Base-by-base conservation (phyloP, 2,113 vertebrate species). In the Gallinago paraguaiae region DNA sequence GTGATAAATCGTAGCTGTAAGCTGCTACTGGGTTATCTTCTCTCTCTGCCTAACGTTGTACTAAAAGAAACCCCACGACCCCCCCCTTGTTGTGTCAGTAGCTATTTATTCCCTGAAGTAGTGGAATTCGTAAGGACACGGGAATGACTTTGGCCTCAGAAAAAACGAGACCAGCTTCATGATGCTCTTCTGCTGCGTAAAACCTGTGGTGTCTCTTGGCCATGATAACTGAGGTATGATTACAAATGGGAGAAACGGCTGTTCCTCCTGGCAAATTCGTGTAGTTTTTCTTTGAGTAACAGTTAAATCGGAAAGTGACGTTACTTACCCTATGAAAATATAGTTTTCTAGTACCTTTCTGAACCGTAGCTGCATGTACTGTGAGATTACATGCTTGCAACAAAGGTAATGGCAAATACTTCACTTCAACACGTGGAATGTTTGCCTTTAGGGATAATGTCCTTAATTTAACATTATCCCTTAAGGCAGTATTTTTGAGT, bases 71-170 rank as follows among this genome's bases (percentile, higher is more conserved):
- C 20, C 33, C 33, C 27, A 13, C 30, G 6, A 2, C 19, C 14
- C 70, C 35, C 82, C 30, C 72, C 53, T 80, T 22, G 48, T 88
- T 97, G 88, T 97, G 56, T 97, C 80, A 79, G 96, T 97, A 92
- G 93, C 84, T 96, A 51, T 97, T 97, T 96, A 97, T 97, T 96
- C 81, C 82, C 82, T 41, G 63, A 43, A 71, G 88, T 92, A 96
- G 96, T 85, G 96, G 91, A 95, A 83, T 86, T 41, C 63, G 28
- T 93, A 96, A 96, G 87, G 77, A 95, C 69, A 57, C 22, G 69
- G 75, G 87, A 84, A 80, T 64, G 90, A 85, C 75, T 91, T 72
- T 74, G 67, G 69, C 74, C 39, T 84, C 70, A 82, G 51, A 84
- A 86, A 65, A 78, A 82, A 39, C 0, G 23, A 81, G 80, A 69